Evolutionary conservation across 2,797 vertebrate genomes (phyloP), one percentile per base, ranked within the genome.

Genomic region (Odontamblyopus lacepedii): DNA sequence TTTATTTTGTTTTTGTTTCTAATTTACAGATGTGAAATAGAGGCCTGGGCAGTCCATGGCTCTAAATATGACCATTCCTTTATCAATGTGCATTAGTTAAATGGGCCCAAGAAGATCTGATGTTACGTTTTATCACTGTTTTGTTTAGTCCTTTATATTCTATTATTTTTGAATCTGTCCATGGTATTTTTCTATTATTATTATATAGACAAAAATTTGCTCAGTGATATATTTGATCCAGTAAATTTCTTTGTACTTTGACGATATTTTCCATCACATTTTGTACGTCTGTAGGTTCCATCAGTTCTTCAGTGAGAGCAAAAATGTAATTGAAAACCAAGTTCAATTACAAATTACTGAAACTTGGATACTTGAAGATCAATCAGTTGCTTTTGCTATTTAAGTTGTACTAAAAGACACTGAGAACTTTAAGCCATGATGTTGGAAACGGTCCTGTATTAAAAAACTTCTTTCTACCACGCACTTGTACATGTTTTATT

Each of bases 401-500:
- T 79, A 55, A 71, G 48, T 53, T 83, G 78, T 80, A 69, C 80
- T 86, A 81, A 32, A 76, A 82, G 82, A 77, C 84, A 83, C 87
- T 89, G 62, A 82, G 72, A 79, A 82, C 78, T 87, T 86, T 88
- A 89, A 86, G 82, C 83, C 77, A 65, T 82, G 81, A 76, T 84
- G 82, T 80, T 89, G 78, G 76, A 86, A 80, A 86, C 73, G 62
- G 77, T 74, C 83, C 81, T 85, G 75, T 67, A 93, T 87, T 92
- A 92, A 92, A 92, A 86, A 79, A 75, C 80, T 83, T 83, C 72
- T 88, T 86, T 85, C 73, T 84, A 86, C 83, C 74, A 68, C 75
- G 11, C 38, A 71, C 44, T 86, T 62, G 66, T 81, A 67, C 15
- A 57, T 72, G 73, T 88, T 87, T 83, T 89, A 70, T 87, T 85